Base-by-base conservation (phyloP, 92 coral and sea anemone species). In the Zoanthus sociatus region DNA sequence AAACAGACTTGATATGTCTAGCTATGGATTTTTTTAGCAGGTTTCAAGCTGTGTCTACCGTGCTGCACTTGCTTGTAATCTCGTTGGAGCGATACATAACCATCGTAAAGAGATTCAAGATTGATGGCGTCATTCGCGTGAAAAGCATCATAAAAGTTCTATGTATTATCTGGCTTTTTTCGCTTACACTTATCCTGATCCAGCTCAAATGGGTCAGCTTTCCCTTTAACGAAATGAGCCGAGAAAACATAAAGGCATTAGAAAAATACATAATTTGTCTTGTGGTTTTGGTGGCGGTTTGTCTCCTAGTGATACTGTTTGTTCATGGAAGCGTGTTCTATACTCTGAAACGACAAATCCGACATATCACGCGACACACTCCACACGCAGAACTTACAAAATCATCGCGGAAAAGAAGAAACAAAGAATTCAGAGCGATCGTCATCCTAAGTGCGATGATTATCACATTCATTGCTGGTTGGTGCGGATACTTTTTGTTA, bases 31-130 rank as follows among this genome's bases (percentile, higher is more conserved):
- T 91, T 44, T 58, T 84, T 33, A 54, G 84, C 37, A 84, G 88
- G 64, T 91, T 91, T 76, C 89, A 88, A 51, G 70, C 91, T 17
- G 79, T 84, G 63, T 91, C 94, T 5, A 91, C 94, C 5, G 91
- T 84, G 18, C 89, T 91, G 0, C 94, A 91, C 55, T 63, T 91
- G 26, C 64, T 91, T 12, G 78, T 91, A 30, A 88, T 91, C 73
- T 88, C 94, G 9, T 48, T 88, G n/a, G 94, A 91, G 69, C 83
- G 94, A 72, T 91, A 88, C 56, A 66, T 84, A 50, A 88, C 87
- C 71, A 91, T 91, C 50, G 89, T 88, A 1, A 84, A 79, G 66
- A 89, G 83, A 26, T 66, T 84, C 63, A 88, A 73, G 73, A 88
- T 84, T 30, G 90, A 79, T 55, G 17, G 72, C 14, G 81, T 87